Percentiles rank a stretch among this genome's conserved stretches.
phyloP scores from a whole-genome alignment of 2,888 invertebrate species.

The Heliconius cydno region DNA sequence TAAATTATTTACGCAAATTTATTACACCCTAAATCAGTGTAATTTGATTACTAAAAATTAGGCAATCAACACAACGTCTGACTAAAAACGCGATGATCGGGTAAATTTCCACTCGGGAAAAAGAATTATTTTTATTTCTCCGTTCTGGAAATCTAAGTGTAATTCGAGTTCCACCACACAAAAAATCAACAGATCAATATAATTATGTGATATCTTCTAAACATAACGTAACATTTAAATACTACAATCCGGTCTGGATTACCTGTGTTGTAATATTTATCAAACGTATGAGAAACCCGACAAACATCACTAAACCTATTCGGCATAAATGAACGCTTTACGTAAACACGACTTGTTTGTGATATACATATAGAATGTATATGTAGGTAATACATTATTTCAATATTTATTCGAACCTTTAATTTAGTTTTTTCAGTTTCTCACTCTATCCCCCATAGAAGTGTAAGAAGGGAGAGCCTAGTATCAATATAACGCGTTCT shows the following conservation, averaged over 20 bases:
- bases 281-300: conserved; percentile 29
- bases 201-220: too few relatives aligned
- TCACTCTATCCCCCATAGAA: not conserved
- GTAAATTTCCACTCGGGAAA: not conserved
- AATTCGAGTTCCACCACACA: not conserved
- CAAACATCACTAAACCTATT: conserved; percentile 23
- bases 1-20: too few relatives aligned
- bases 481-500: not conserved
- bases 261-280: conserved; percentile 19
- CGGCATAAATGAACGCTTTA: conserved; percentile 25
- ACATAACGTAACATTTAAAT: not conserved
- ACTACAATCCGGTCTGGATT: conserved; percentile 21
- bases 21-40: not conserved
- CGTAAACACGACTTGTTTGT: conserved; percentile 18
- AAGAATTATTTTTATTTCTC: not conserved
- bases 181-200: too few relatives aligned
- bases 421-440: not conserved
- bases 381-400: not conserved
- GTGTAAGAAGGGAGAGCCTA: not conserved
- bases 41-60: not conserved
- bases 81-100: too few relatives aligned
- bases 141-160: too few relatives aligned
- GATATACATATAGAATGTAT: not conserved
- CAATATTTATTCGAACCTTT: too few relatives aligned
- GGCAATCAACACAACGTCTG: too few relatives aligned